Conservation (phyloP, 2,797 vertebrate species). For the Halcyon smyrnensis region DNA sequence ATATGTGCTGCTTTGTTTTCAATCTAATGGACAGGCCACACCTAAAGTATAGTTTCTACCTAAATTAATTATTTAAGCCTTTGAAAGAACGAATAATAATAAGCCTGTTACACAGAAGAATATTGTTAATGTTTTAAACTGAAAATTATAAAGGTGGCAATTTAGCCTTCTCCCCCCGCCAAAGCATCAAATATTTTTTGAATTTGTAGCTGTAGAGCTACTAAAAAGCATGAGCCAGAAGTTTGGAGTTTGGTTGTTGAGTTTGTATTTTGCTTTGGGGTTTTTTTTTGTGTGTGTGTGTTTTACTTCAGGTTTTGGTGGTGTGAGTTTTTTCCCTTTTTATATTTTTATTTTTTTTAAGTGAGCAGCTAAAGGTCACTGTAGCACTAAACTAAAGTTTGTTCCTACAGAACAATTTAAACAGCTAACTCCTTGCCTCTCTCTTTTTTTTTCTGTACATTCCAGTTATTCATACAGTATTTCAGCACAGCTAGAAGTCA, state of each 20-base stretch:
- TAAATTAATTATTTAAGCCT: background rate
- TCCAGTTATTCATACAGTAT: background rate
- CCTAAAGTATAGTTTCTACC: background rate
- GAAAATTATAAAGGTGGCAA: background rate
- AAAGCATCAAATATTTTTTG: background rate
- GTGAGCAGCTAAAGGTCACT: conserved; percentile 11
- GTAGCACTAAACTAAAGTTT: conserved; percentile 11
- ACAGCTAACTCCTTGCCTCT: background rate
- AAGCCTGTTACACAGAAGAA: background rate
- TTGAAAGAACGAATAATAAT: background rate
- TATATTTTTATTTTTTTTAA: background rate
- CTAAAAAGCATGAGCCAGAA: background rate
- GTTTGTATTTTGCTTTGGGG: background rate
- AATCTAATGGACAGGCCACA: background rate
- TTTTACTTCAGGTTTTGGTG: background rate
- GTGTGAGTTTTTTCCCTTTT: background rate
- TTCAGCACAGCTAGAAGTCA: conserved; percentile 59
- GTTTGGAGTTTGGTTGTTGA: background rate
- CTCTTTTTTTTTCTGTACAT: background rate
- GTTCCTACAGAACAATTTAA: background rate
- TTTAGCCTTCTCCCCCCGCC: background rate
- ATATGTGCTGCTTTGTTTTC: background rate
- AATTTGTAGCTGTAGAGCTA: background rate
- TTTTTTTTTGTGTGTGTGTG: background rate
- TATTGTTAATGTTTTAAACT: background rate